These are phyloP conservation scores for Callospermophilus lateralis DNA, from an alignment of 2,113 vertebrate species.

Conservation along the genomic window DNA sequence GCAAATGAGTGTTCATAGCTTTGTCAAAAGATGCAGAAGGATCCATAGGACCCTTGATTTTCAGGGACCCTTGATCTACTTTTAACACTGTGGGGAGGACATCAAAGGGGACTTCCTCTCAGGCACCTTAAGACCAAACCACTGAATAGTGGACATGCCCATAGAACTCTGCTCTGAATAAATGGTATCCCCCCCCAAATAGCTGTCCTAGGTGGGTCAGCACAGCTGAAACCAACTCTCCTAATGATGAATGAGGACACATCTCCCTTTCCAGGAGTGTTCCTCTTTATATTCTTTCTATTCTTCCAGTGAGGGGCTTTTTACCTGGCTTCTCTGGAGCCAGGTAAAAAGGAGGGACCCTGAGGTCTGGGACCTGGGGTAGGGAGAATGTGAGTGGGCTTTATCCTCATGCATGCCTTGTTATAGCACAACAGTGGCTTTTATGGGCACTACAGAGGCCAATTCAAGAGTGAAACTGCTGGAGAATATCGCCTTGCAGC, in stretches of 20 bases:
- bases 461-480: conserved; percentile 84
- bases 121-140: background rate
- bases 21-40: conserved; percentile 2
- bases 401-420: conserved; percentile 63
- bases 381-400: background rate
- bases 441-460: conserved; percentile 88
- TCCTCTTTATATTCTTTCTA: conserved; percentile 1
- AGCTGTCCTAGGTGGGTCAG: background rate
- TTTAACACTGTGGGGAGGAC: background rate
- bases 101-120: background rate
- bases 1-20: background rate
- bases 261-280: background rate
- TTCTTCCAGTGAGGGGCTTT: background rate
- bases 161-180: background rate
- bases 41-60: background rate
- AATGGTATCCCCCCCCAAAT: background rate
- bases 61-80: background rate
- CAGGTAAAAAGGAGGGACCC: background rate
- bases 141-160: background rate
- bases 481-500: conserved; percentile 83
- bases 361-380: background rate
- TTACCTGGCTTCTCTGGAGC: background rate
- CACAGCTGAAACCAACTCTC: background rate
- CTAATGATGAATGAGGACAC: background rate
- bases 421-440: conserved; percentile 88